These are phyloP conservation scores for Leptopterna dolabrata DNA, from an alignment of 2,888 invertebrate genomes.

Conservation along the genomic window DNA sequence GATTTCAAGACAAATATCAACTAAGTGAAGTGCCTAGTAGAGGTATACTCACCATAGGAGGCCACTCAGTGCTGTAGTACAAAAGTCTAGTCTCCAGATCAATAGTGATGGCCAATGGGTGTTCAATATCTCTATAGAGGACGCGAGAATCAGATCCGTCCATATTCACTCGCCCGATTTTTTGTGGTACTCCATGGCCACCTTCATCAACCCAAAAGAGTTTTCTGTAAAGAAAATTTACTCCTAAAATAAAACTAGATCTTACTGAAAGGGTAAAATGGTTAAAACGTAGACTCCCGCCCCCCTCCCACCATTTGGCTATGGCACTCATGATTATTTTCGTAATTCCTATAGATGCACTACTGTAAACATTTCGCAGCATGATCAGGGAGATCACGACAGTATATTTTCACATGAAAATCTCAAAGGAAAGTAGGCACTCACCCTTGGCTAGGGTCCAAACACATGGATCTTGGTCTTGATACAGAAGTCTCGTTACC, in stretches of 20 bases:
- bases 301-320: too few relatives aligned
- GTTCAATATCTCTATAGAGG: slow-evolving; percentile 75
- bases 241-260: slow-evolving; percentile 7
- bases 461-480: slow-evolving; percentile 85
- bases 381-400: too few relatives aligned
- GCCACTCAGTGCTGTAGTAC: slow-evolving; percentile 88
- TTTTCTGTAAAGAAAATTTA: slow-evolving; percentile 70
- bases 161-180: slow-evolving; percentile 92
- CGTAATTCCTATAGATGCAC: too few relatives aligned
- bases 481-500: slow-evolving; percentile 88
- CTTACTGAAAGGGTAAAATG: background rate
- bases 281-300: too few relatives aligned
- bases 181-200: slow-evolving; percentile 87
- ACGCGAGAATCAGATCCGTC: slow-evolving; percentile 86
- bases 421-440: slow-evolving; percentile 62
- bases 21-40: background rate
- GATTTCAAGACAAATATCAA: background rate
- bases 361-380: too few relatives aligned
- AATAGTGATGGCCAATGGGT: slow-evolving; percentile 87
- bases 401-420: too few relatives aligned
- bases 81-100: slow-evolving; percentile 84
- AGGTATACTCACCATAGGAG: slow-evolving; percentile 72
- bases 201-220: slow-evolving; percentile 98
- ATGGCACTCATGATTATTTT: too few relatives aligned
- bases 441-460: slow-evolving; percentile 93